A percentile compares a stretch with the other conserved stretches of the same genome.
Evolutionary conservation across 2,797 vertebrate species (phyloP).

Genomic region (Pantherophis vulpinus): DNA sequence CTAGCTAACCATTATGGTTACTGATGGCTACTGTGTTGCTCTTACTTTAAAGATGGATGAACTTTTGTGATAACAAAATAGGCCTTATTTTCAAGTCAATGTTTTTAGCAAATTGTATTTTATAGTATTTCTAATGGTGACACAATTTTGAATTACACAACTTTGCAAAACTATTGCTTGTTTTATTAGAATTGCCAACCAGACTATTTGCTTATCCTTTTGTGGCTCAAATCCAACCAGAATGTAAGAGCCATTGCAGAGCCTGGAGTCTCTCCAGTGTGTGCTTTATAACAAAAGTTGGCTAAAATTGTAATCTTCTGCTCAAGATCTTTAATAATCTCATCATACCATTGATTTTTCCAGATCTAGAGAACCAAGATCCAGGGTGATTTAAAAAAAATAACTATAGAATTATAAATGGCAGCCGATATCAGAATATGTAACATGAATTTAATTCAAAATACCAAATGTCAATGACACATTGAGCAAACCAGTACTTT

Average conservation of each 20-base stretch:
- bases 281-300: background rate
- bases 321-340: background rate
- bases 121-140: background rate
- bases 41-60: background rate
- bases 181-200: background rate
- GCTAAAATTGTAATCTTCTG: background rate
- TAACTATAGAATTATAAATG: background rate
- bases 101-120: background rate
- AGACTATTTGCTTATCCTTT: background rate
- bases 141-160: background rate
- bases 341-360: background rate
- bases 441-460: background rate
- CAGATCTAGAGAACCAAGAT: background rate
- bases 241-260: background rate
- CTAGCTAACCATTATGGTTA: background rate
- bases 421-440: background rate
- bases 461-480: background rate
- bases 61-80: background rate
- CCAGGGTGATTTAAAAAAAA: background rate
- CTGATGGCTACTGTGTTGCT: background rate
- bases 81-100: background rate
- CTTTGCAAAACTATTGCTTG: background rate
- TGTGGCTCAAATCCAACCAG: background rate
- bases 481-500: background rate
- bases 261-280: background rate